Evolutionary conservation across 1,140 invertebrate genomes (phyloP).

Genomic region (Globodera ellingtonae): DNA sequence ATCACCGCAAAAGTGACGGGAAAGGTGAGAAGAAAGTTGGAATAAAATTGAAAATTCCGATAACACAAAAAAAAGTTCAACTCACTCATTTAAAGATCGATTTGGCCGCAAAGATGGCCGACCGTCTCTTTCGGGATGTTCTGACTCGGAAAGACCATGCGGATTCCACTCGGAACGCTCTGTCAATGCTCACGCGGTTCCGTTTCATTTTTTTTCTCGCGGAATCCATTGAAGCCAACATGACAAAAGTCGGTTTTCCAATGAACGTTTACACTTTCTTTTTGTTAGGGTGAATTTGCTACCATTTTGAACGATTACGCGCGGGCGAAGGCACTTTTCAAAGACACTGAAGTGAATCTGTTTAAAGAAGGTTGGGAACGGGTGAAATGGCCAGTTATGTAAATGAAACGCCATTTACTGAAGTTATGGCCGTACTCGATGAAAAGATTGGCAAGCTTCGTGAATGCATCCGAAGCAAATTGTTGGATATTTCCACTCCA

Average conservation of each 20-base stretch:
- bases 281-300: constrained; percentile 83
- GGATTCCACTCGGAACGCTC: constrained; percentile 89
- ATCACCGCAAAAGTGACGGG: constrained; percentile 44
- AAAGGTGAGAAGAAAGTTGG: constrained; percentile 33
- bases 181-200: constrained; percentile 85
- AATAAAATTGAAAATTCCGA: neutral
- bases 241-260: constrained; percentile 72
- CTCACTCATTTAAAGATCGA: constrained; percentile 58
- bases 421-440: constrained; percentile 78
- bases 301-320: constrained; percentile 96
- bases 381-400: neutral
- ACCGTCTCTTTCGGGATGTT: constrained; percentile 90
- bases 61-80: constrained; percentile 23
- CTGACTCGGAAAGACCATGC: constrained; percentile 87
- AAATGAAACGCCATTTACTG: constrained; percentile 30
- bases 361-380: constrained; percentile 71
- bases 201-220: constrained; percentile 92
- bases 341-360: constrained; percentile 82
- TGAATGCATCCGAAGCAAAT: constrained; percentile 77
- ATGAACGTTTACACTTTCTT: neutral
- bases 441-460: constrained; percentile 80
- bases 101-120: constrained; percentile 86
- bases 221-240: constrained; percentile 84
- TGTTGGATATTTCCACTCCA: constrained; percentile 82
- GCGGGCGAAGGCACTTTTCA: constrained; percentile 90